These are phyloP conservation scores for Norana najaformis DNA, from an alignment of 2,888 invertebrate species.

Conservation along the genomic window DNA sequence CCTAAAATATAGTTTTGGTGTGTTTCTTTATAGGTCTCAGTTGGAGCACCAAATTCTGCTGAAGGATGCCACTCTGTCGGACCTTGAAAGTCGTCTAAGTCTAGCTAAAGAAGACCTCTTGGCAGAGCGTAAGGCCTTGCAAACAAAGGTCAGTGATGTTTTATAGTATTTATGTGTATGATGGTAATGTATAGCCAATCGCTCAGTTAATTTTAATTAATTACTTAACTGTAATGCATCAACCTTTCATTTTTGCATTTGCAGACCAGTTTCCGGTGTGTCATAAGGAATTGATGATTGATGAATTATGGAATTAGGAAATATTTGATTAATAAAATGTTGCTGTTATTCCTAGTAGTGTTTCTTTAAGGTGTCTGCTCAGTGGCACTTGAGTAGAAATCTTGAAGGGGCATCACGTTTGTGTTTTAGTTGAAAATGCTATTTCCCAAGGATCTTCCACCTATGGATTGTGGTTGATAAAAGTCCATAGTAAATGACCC, in stretches of 20 bases:
- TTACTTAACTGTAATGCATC: neutral
- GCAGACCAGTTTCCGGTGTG: neutral
- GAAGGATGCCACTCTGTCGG: neutral
- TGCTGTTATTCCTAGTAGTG: too few species aligned
- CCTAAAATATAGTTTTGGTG: neutral
- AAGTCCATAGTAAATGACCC: too few species aligned
- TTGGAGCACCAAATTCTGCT: slow-evolving; percentile 6
- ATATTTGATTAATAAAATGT: too few species aligned
- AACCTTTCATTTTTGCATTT: neutral
- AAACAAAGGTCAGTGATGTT: neutral
- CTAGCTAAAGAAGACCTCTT: neutral
- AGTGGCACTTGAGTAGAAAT: too few species aligned
- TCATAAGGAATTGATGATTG: neutral
- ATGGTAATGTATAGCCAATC: neutral
- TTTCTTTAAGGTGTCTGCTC: too few species aligned
- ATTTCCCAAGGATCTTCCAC: too few species aligned
- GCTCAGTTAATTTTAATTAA: neutral
- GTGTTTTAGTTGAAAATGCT: too few species aligned
- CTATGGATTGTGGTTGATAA: too few species aligned
- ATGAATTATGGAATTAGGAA: too few species aligned
- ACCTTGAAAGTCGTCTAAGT: neutral
- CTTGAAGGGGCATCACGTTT: too few species aligned
- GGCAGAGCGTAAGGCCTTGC: neutral
- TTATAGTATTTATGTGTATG: neutral
- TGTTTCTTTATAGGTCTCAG: neutral